phyloP scores from a whole-genome alignment of 2,113 vertebrate genomes.

The Dasyprocta punctata region DNA sequence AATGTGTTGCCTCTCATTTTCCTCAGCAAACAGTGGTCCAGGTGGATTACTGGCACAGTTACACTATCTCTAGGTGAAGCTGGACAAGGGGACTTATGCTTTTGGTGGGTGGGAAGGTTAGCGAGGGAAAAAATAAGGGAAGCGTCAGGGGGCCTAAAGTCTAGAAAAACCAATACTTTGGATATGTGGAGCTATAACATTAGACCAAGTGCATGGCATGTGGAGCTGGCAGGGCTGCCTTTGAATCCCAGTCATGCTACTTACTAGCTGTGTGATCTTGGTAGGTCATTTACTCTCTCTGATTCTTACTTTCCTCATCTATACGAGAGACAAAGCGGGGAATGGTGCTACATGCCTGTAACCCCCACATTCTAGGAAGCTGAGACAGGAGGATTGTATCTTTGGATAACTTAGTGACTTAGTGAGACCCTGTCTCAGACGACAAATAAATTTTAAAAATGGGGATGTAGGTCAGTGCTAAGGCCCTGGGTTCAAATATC shows the following conservation, averaged over 20 bases:
- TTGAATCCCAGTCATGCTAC: neutral
- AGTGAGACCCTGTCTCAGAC: neutral
- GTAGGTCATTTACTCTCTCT: neutral
- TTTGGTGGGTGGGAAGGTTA: neutral
- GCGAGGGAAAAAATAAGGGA: neutral
- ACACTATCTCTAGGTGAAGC: neutral
- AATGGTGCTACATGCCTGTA: neutral
- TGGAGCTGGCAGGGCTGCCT: neutral
- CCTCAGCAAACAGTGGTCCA: neutral
- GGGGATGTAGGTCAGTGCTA: neutral
- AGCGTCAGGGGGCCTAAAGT: neutral
- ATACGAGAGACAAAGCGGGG: neutral
- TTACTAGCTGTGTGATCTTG: neutral
- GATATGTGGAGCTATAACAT: neutral
- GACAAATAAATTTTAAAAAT: neutral
- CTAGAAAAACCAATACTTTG: neutral
- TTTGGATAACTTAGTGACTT: neutral
- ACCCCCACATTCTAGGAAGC: neutral
- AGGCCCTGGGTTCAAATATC: neutral
- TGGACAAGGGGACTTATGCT: neutral
- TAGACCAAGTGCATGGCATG: accelerated
- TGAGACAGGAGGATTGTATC: neutral
- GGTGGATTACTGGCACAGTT: neutral
- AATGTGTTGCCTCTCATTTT: neutral
- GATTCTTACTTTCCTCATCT: neutral